Percentiles rank a stretch among this genome's conserved stretches.
Conservation (phyloP, 2,797 vertebrate species). For the Lemur catta region DNA sequence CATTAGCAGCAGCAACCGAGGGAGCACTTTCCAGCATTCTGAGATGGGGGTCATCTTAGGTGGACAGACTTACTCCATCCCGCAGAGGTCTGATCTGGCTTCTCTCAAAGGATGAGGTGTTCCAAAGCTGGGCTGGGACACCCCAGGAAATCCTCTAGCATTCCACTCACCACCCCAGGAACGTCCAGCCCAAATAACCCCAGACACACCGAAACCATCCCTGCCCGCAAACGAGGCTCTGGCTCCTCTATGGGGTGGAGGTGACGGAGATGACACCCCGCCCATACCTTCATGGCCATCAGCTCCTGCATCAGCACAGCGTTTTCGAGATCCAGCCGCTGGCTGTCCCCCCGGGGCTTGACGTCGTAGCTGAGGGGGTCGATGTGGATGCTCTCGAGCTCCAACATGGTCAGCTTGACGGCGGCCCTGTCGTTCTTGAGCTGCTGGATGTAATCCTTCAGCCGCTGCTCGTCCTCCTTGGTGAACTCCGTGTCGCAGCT, state of each 20-base stretch:
- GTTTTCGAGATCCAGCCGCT: slow-evolving; percentile 91
- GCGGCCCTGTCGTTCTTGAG: slow-evolving; percentile 91
- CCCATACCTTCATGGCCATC: slow-evolving; percentile 93
- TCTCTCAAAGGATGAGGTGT: not conserved
- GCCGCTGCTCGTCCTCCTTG: slow-evolving; percentile 91
- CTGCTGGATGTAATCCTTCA: slow-evolving; percentile 92
- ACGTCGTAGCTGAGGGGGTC: slow-evolving; percentile 90
- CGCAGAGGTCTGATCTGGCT: not conserved
- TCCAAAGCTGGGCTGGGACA: not conserved
- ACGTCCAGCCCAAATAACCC: not conserved
- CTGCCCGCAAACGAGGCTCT: not conserved
- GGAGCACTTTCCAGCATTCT: not conserved
- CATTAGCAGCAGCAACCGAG: not conserved
- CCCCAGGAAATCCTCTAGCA: not conserved
- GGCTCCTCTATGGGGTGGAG: not conserved
- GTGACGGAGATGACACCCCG: fast-evolving
- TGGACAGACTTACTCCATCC: not conserved
- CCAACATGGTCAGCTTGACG: slow-evolving; percentile 91
- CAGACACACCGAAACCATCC: not conserved
- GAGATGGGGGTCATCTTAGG: not conserved
- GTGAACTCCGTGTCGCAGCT: slow-evolving; percentile 92
- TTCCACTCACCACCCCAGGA: not conserved
- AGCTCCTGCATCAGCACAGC: slow-evolving; percentile 93
- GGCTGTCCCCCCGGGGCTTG: slow-evolving; percentile 89
- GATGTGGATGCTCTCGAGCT: slow-evolving; percentile 91